Evolutionary conservation across 2,797 vertebrate species (phyloP).

Genomic region (Poecilia picta): DNA sequence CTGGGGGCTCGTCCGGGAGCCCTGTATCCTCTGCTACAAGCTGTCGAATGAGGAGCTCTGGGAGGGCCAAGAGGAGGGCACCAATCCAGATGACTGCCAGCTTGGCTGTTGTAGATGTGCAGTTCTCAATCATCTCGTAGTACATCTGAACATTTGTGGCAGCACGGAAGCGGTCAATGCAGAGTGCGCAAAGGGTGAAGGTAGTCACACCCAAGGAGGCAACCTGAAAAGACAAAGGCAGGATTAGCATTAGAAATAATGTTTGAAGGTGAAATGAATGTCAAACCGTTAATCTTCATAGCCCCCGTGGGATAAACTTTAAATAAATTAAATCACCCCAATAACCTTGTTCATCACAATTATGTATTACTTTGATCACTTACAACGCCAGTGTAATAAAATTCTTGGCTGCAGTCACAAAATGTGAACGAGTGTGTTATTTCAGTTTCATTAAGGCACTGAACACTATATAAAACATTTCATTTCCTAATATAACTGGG

Average conservation of each 20-base stretch:
- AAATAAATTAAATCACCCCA: neutral
- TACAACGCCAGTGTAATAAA: neutral
- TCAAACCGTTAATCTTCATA: neutral
- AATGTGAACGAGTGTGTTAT: neutral
- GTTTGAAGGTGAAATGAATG: neutral
- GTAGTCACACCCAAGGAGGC: constrained; percentile 96
- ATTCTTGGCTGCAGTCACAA: neutral
- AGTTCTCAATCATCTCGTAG: constrained; percentile 99
- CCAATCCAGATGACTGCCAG: constrained; percentile 98
- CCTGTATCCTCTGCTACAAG: constrained; percentile 84
- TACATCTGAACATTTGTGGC: constrained; percentile 99
- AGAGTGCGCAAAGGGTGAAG: constrained; percentile 95
- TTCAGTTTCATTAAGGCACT: neutral
- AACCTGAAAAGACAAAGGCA: constrained; percentile 80
- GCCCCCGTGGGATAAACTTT: neutral
- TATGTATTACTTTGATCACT: neutral
- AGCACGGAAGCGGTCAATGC: constrained; percentile 95
- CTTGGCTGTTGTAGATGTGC: constrained; percentile 93
- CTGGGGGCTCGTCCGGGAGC: constrained; percentile 57
- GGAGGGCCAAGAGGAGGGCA: constrained; percentile 91
- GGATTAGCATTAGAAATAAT: neutral
- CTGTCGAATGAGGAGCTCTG: constrained; percentile 94
- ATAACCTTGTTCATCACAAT: neutral
- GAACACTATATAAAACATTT: neutral
- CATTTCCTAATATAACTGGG: constrained; percentile 11